These are phyloP conservation scores for Adoxophyes honmai DNA, from an alignment of 1,140 invertebrate genomes.

Conservation along the genomic window DNA sequence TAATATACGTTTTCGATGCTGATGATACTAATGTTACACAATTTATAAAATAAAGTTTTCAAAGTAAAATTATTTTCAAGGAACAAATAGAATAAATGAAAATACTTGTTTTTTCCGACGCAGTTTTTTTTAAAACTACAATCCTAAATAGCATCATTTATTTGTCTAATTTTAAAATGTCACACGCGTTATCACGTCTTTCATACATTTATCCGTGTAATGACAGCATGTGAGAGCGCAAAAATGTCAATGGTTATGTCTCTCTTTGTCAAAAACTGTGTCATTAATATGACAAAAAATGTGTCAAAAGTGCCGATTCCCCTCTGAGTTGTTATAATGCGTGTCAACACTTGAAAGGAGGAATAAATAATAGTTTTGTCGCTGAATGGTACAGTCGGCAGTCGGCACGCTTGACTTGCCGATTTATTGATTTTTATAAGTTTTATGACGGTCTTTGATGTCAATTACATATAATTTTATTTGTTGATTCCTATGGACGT, in stretches of 20 bases:
- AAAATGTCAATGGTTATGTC: constrained; percentile 64
- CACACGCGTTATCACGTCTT: constrained; percentile 9
- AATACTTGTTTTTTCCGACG: too few relatives aligned
- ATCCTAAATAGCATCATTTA: too few relatives aligned
- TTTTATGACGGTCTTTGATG: constrained; percentile 22
- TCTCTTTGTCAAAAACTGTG: constrained; percentile 62
- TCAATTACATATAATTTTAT: constrained; percentile 29
- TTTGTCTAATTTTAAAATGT: constrained; percentile 11
- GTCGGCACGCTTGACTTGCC: constrained; percentile 51
- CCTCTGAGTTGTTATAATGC: constrained; percentile 61
- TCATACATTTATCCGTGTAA: constrained; percentile 60
- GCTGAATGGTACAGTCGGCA: constrained; percentile 27
- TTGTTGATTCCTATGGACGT: neutral
- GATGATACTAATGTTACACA: too few relatives aligned
- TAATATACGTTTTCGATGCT: too few relatives aligned
- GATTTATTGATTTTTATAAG: constrained; percentile 54
- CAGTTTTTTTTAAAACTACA: too few relatives aligned
- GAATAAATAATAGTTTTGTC: constrained; percentile 66
- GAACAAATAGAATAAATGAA: too few relatives aligned
- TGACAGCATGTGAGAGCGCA: constrained; percentile 55
- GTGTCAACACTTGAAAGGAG: constrained; percentile 66
- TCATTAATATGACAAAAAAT: constrained; percentile 67
- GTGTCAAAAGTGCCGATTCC: constrained; percentile 46
- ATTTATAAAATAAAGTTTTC: too few relatives aligned
- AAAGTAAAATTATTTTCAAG: too few relatives aligned